These are phyloP conservation scores for Caracal caracal DNA, from an alignment of 2,113 vertebrate species.

Conservation along the genomic window DNA sequence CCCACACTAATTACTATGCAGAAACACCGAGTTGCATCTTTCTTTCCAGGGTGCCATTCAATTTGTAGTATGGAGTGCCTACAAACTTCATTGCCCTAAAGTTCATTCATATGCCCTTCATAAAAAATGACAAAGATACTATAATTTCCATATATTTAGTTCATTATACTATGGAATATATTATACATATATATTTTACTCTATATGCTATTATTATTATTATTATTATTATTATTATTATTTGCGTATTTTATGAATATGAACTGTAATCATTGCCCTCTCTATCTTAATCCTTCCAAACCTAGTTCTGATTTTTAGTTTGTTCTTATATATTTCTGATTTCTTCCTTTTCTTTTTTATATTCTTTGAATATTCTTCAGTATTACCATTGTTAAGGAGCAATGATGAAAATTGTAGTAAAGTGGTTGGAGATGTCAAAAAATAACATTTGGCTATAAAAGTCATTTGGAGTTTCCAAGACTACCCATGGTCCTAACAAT, in stretches of 20 bases:
- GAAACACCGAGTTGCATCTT: background rate
- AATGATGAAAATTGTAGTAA: background rate
- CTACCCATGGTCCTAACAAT: background rate
- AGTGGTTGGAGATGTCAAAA: background rate
- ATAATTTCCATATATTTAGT: background rate
- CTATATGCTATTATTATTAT: background rate
- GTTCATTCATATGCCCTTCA: background rate
- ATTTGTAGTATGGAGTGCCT: background rate
- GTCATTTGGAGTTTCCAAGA: background rate
- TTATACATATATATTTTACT: background rate
- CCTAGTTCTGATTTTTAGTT: background rate
- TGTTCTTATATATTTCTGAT: background rate
- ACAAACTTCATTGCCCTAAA: background rate
- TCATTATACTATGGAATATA: background rate
- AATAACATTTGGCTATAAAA: background rate
- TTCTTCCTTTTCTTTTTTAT: background rate
- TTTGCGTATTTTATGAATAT: background rate
- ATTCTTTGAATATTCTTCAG: background rate
- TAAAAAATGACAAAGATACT: background rate
- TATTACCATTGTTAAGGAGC: background rate
- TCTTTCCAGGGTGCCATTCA: background rate
- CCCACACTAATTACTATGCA: background rate
- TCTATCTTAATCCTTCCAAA: background rate
- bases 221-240: background rate
- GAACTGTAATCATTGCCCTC: background rate